phyloP scores from a whole-genome alignment of 2,113 vertebrate species.

The Nothobranchius kuhntae region DNA sequence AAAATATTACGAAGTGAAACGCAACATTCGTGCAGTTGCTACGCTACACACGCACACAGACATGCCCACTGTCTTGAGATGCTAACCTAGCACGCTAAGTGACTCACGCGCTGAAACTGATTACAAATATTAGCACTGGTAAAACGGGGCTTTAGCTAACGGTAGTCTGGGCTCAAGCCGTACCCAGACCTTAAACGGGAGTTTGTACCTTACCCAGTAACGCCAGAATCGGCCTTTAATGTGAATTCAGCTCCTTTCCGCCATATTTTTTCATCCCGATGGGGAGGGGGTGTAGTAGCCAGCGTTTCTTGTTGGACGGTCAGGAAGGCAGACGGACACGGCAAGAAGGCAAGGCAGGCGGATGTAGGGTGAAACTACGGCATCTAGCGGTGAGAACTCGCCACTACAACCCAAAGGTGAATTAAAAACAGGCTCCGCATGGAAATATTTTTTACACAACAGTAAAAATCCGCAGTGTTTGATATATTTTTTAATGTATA shows the following conservation, averaged over 20 bases:
- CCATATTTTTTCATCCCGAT: conserved; percentile 66
- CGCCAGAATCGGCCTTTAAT: conserved; percentile 74
- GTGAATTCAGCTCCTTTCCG: conserved; percentile 78
- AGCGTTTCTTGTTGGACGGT: conserved; percentile 57
- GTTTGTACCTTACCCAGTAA: conserved; percentile 74
- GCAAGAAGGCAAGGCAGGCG: neutral
- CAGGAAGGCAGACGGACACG: conserved; percentile 9
- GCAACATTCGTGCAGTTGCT: conserved; percentile 35
- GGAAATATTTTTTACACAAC: too few relatives aligned
- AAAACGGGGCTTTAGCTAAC: conserved; percentile 12
- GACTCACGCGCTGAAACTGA: conserved; percentile 41
- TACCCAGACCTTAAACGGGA: conserved; percentile 2
- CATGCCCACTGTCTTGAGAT: conserved; percentile 40
- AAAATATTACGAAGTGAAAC: neutral
- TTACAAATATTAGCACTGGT: conserved; percentile 56
- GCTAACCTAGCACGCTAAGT: conserved; percentile 66
- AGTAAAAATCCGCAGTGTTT: too few relatives aligned
- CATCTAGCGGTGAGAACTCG: neutral
- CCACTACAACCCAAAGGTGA: neutral
- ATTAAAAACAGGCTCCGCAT: neutral
- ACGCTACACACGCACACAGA: conserved; percentile 27
- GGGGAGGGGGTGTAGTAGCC: conserved; percentile 57
- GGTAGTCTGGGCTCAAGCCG: conserved; percentile 8
- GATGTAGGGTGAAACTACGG: conserved; percentile 3
- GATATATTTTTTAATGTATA: too few relatives aligned